Conservation (phyloP, 2,113 vertebrate species). For the Nestor notabilis region DNA sequence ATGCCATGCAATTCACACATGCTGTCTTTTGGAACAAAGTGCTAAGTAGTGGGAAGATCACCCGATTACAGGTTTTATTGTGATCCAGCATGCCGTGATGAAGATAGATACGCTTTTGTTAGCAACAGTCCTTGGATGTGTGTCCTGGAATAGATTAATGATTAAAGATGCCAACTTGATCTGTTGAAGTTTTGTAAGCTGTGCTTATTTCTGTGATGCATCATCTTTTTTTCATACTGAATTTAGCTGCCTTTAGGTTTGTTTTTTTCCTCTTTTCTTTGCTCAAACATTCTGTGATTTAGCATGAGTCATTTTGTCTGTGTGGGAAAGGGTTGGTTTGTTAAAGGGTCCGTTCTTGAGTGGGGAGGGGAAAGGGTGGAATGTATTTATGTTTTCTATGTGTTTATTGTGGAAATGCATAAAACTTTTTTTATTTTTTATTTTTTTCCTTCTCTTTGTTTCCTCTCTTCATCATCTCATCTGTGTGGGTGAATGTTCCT, state of each 20-base stretch:
- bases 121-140: neutral
- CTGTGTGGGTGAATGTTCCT: slow-evolving; percentile 87
- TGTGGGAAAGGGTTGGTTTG: slow-evolving; percentile 45
- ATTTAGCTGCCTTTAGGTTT: slow-evolving; percentile 27
- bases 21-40: slow-evolving; percentile 35
- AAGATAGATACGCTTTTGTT: slow-evolving; percentile 25
- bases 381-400: slow-evolving; percentile 62
- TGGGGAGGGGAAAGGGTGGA: slow-evolving; percentile 33
- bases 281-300: slow-evolving; percentile 45
- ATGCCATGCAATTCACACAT: slow-evolving; percentile 38
- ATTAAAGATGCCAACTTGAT: slow-evolving; percentile 23
- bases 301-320: slow-evolving; percentile 63
- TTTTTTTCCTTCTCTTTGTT: slow-evolving; percentile 60
- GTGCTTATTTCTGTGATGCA: slow-evolving; percentile 54
- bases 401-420: slow-evolving; percentile 64
- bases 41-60: slow-evolving; percentile 54
- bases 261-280: slow-evolving; percentile 9
- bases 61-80: slow-evolving; percentile 51
- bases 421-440: slow-evolving; percentile 50
- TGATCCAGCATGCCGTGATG: neutral
- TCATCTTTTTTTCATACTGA: slow-evolving; percentile 36
- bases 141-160: slow-evolving; percentile 31
- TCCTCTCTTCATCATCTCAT: slow-evolving; percentile 83
- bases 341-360: slow-evolving; percentile 1
- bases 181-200: slow-evolving; percentile 36